Conservation (phyloP, 2,888 invertebrate species). For the Dimorphilus gyrociliatus region DNA sequence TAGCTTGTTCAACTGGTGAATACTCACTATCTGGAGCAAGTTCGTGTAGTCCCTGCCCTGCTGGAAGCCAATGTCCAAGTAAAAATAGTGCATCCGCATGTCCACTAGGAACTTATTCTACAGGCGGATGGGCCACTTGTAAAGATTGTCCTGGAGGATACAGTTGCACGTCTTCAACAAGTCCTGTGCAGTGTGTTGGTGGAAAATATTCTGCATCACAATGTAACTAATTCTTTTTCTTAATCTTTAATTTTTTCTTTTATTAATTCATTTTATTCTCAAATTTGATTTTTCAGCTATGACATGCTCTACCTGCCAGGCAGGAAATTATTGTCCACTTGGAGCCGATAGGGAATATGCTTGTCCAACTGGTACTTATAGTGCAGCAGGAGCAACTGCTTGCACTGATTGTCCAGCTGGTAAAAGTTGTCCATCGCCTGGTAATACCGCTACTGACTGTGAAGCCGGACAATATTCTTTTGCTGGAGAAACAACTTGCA, state of each 20-base stretch:
- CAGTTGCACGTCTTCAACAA: slow-evolving; percentile 19
- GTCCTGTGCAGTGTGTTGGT: slow-evolving; percentile 17
- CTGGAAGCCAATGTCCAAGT: slow-evolving; percentile 14
- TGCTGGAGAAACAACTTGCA: slow-evolving; percentile 16
- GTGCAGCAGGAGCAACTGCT: slow-evolving; percentile 18
- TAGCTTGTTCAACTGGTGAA: slow-evolving; percentile 18
- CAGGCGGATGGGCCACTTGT: slow-evolving; percentile 17
- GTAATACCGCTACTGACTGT: slow-evolving; percentile 12
- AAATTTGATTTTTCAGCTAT: slow-evolving; percentile 13
- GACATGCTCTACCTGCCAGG: slow-evolving; percentile 21
- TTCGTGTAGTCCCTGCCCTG: slow-evolving; percentile 18
- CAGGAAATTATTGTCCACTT: slow-evolving; percentile 24
- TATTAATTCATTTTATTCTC: neutral
- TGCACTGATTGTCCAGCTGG: slow-evolving; percentile 27
- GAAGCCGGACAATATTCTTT: slow-evolving; percentile 5
- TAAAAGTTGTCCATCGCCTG: slow-evolving; percentile 20
- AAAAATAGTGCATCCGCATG: slow-evolving; percentile 3
- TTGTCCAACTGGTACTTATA: slow-evolving; percentile 22
- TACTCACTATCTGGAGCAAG: slow-evolving; percentile 17
- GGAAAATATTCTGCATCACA: slow-evolving; percentile 24
- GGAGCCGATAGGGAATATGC: slow-evolving; percentile 15
- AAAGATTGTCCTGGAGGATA: slow-evolving; percentile 20
- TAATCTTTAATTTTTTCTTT: neutral
- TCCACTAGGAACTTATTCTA: slow-evolving; percentile 24
- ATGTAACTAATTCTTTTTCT: slow-evolving; percentile 11